Base-by-base conservation (phyloP, 2,113 vertebrate species). In the Carassius gibelio region DNA sequence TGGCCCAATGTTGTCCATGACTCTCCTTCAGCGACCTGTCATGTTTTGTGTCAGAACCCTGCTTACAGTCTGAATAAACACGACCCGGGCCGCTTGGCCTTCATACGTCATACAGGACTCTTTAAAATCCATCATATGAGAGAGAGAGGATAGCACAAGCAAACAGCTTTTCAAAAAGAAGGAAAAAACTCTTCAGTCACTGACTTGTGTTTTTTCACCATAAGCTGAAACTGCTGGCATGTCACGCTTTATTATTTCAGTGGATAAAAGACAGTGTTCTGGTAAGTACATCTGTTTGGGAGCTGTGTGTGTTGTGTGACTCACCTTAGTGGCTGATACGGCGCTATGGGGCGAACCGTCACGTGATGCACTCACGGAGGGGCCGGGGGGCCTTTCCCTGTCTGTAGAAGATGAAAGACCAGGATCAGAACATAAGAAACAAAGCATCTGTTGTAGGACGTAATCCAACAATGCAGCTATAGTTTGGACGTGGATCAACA, bases 331-430 rank as follows among this genome's bases (percentile, higher is more conserved):
- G 64, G 91, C 91, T 30, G 96, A 93, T 71, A 94, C 90, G 21
- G 96, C 95, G 81, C 96, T 97, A 64, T 96, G 96, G 10, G 97
- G 98, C n/a, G 98, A 99, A 21, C 95, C 94, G 61, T 99, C 98
- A 94, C 96, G 94, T 82, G 97, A 98, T n/a, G 94, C 95, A 89
- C 93, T 96, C 88, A 95, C 71, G 68, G 95, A 89, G 21, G 94
- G 94, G 89, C 86, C 87, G 69, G 87, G 83, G 83, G 94, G 87
- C 91, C 95, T 88, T 88, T 98, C 93, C 94, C 97, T 97, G 95
- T 94, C 94, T 98, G 91, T 88, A 61, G 57, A 82, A 64, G 74
- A 90, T 7, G 13, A 75, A 8, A 84, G 69, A 82, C 15, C n/a
- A 36, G 52, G 8, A 62, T 72, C 45, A 42, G 66, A 1, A 13